Evolutionary conservation across 2,888 invertebrate genomes (phyloP).

Genomic region (Sussaba pulchella): DNA sequence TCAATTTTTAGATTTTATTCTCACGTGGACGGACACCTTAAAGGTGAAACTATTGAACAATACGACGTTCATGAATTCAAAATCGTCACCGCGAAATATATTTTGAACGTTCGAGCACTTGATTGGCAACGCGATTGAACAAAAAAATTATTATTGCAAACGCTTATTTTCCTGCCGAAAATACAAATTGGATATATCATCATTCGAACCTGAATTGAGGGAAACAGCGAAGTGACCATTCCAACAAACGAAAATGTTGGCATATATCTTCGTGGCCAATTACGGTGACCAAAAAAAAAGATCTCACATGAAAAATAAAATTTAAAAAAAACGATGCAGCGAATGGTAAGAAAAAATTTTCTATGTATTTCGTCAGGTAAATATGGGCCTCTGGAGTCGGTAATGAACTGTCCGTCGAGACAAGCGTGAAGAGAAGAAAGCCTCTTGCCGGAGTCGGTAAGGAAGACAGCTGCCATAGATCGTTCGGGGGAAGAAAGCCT

Average conservation of each 20-base stretch:
- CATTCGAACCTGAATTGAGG: conserved; percentile 40
- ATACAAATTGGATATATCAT: conserved; percentile 2
- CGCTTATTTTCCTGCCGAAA: conserved; percentile 7
- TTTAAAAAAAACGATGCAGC: not conserved
- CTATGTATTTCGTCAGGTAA: conserved; percentile 61
- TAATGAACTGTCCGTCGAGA: conserved; percentile 22
- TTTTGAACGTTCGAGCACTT: conserved; percentile 18
- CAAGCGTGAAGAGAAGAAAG: conserved; percentile 17
- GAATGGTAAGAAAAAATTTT: conserved; percentile 18
- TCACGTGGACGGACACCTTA: too few species aligned
- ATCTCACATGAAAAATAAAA: conserved; percentile 27
- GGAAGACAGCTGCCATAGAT: conserved; percentile 26
- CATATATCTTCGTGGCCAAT: conserved; percentile 51
- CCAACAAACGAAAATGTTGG: conserved; percentile 10
- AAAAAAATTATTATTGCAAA: not conserved
- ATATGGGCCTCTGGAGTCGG: not conserved
- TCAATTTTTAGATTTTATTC: too few species aligned
- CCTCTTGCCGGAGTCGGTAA: conserved; percentile 42
- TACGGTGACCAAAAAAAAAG: conserved; percentile 13
- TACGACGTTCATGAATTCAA: conserved; percentile 52
- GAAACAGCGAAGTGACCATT: conserved; percentile 1
- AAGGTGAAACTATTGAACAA: too few species aligned
- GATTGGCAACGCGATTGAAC: not conserved
- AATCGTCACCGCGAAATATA: conserved; percentile 51
- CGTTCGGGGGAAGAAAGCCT: conserved; percentile 16